A percentile compares a stretch with the other conserved stretches of the same genome.
Evolutionary conservation across 2,888 invertebrate species (phyloP).

Genomic region (Cataglyphis cursor): DNA sequence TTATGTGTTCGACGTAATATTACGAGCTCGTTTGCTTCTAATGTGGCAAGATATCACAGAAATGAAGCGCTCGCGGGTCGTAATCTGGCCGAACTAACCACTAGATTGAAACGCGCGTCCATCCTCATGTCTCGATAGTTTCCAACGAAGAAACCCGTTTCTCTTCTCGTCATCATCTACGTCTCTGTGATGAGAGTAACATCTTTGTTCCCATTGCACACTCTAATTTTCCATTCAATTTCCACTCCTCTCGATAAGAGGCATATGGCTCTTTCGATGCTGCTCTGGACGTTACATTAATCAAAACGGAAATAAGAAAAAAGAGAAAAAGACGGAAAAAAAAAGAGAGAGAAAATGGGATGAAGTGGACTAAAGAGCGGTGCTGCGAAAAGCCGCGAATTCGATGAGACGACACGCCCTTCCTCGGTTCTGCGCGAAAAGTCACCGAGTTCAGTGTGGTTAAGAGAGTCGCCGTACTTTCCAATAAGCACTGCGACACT

Average conservation of each 20-base stretch:
- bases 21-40: conserved; percentile 48
- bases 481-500: conserved; percentile 55
- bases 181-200: conserved; percentile 56
- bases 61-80: conserved; percentile 47
- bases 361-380: conserved; percentile 13
- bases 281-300: conserved; percentile 23
- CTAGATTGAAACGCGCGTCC: conserved; percentile 57
- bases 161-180: conserved; percentile 2
- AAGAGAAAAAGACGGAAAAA: background rate
- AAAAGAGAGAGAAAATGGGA: background rate
- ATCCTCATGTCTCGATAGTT: conserved; percentile 55
- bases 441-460: conserved; percentile 44
- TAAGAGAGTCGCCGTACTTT: conserved; percentile 64
- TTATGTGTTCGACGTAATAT: conserved; percentile 37
- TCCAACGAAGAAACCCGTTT: background rate
- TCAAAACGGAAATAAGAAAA: background rate
- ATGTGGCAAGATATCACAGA: conserved; percentile 47
- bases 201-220: conserved; percentile 64
- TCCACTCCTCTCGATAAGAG: conserved; percentile 62
- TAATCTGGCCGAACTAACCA: conserved; percentile 51
- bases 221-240: conserved; percentile 77
- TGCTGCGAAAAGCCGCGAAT: conserved; percentile 45
- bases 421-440: conserved; percentile 46
- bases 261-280: conserved; percentile 50
- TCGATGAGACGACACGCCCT: conserved; percentile 56